Evolutionary conservation across 2,888 invertebrate species (phyloP), one percentile per base, ranked within the genome.

Genomic region (Trisateles emortualis): DNA sequence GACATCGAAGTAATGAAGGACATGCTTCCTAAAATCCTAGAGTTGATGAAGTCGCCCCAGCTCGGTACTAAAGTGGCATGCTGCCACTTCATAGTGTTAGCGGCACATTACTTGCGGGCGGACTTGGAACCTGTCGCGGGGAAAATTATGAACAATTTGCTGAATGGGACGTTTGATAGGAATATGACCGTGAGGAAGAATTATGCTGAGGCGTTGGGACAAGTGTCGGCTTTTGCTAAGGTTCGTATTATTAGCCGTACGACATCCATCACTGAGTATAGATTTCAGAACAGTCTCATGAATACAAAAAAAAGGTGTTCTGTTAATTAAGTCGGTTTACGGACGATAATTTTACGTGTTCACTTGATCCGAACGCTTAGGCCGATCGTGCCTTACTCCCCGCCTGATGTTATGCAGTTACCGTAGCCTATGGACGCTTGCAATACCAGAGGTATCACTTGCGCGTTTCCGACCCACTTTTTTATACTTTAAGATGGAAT

Each of bases 41-140:
- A 98, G 60, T 90, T 98, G 48, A 95, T 97, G 76, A 97, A 96
- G 74, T 96, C 96, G 1, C 95, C 97, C 0, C 97, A 96, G 66
- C 94, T 98, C 38, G 97, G 97, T 19, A 97, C 97, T 0, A 96
- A 97, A 85, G 95, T 96, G 14, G 96, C 96, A 0, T 95, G 96
- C 74, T 95, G 96, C 0, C 96, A 97, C 83, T 96, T 97, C 78
- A 93, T 97, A 45, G 95, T 96, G 35, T 89, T 97, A 56, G 93
- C 96, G 22, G 93, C 94, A 8, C 89, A 92, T 64, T 94, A 94
- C 11, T 67, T 95, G 44, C 84, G 94, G 10, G 79, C 80, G 0
- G 94, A 94, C 19, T 76, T 95, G 68, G 94, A 94, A 22, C 94
- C 94, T 0, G 73, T 95, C 0, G 94, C 94, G 0, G 93, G 94